Percentiles rank a stretch among this genome's conserved stretches.
Evolutionary conservation across 2,113 vertebrate genomes (phyloP).

Genomic region (Daphoenositta chrysoptera): DNA sequence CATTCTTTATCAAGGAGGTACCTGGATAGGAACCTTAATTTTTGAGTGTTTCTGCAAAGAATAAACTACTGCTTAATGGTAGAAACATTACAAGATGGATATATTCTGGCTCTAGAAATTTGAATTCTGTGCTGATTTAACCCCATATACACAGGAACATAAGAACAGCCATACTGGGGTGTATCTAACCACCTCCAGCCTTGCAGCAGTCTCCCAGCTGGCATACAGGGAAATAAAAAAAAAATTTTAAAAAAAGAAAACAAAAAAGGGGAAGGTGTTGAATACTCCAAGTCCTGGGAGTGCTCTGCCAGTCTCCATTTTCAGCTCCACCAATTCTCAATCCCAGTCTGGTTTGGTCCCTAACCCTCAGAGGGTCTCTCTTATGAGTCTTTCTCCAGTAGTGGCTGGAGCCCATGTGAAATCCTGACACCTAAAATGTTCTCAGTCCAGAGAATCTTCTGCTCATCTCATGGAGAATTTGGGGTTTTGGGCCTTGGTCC

Average conservation of each 20-base stretch:
- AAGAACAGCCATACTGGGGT: not conserved
- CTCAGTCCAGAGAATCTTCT: not conserved
- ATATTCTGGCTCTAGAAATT: not conserved
- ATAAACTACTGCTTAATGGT: slow-evolving; percentile 28
- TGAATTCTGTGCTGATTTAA: not conserved
- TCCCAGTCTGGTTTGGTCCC: not conserved
- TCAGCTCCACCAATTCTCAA: not conserved
- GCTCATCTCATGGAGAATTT: not conserved
- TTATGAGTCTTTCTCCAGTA: not conserved
- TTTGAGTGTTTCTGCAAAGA: slow-evolving; percentile 49
- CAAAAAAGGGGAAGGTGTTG: fast-evolving
- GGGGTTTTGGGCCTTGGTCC: not conserved
- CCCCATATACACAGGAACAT: not conserved
- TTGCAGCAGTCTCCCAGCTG: not conserved
- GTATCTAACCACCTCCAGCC: not conserved
- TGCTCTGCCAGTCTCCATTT: not conserved
- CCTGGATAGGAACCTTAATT: slow-evolving; percentile 33
- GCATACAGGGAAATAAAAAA: not conserved
- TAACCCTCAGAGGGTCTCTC: not conserved
- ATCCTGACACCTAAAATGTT: not conserved
- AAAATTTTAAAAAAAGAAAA: not conserved
- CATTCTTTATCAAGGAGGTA: slow-evolving; percentile 69
- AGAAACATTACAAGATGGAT: not conserved
- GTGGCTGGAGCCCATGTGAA: not conserved
- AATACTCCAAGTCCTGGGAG: not conserved